Evolutionary conservation across 2,113 vertebrate species (phyloP).

Genomic region (Sorex araneus): DNA sequence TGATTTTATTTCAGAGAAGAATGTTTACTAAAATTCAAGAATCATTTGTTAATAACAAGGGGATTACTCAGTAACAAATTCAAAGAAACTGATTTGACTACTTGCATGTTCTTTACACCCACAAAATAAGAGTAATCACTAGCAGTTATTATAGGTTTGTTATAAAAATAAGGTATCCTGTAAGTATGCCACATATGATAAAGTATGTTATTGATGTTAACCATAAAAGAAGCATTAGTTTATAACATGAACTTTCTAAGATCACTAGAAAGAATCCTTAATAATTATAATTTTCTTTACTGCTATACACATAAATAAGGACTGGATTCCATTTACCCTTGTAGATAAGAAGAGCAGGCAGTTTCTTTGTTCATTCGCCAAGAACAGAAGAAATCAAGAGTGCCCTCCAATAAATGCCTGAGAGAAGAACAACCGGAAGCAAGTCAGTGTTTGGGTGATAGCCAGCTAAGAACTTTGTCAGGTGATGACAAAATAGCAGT

Average conservation of each 20-base stretch:
- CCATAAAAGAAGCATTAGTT: slow-evolving; percentile 1
- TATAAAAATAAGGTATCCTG: background rate
- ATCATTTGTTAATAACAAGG: too few species aligned
- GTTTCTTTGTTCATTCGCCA: background rate
- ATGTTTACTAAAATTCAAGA: background rate
- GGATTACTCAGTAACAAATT: slow-evolving; percentile 20
- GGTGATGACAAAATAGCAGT: background rate
- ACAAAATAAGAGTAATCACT: background rate
- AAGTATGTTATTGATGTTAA: background rate
- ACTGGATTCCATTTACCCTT: slow-evolving; percentile 14
- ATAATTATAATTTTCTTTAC: background rate
- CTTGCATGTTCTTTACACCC: background rate
- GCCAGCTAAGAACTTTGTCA: background rate
- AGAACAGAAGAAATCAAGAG: slow-evolving; percentile 12
- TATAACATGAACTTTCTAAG: background rate
- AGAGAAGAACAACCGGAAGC: background rate
- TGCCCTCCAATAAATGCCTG: background rate
- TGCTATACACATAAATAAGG: background rate
- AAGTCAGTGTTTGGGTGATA: background rate
- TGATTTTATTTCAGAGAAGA: too few species aligned
- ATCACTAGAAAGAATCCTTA: background rate
- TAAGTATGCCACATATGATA: background rate
- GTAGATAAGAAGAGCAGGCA: background rate
- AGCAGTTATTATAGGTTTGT: background rate
- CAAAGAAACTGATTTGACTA: slow-evolving; percentile 14